A percentile compares a stretch with the other conserved stretches of the same genome.
phyloP scores from a whole-genome alignment of 2,797 vertebrate genomes.

The Petrocephalus sullivani region DNA sequence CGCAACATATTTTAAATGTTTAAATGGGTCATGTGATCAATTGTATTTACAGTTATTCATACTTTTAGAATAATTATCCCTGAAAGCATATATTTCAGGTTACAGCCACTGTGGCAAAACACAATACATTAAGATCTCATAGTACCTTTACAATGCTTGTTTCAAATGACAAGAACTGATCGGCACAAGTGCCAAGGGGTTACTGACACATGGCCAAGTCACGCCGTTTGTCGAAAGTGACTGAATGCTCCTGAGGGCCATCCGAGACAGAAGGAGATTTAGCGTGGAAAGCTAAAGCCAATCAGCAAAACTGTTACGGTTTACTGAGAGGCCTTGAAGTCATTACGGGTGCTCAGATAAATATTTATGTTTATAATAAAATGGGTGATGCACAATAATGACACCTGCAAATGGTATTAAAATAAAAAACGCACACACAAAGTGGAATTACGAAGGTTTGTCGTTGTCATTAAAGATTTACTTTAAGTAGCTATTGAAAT shows the following conservation, averaged over 20 bases:
- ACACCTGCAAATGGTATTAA: neutral
- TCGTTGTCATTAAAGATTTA: neutral
- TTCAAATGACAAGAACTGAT: constrained; percentile 42
- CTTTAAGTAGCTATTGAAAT: neutral
- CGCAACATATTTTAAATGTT: neutral
- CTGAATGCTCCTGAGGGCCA: constrained; percentile 53
- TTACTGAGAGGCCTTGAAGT: neutral
- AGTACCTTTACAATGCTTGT: constrained; percentile 37
- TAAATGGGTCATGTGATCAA: neutral
- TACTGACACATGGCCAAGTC: constrained; percentile 54
- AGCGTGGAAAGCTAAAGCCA: constrained; percentile 39
- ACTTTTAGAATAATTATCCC: neutral
- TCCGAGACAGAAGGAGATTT: constrained; percentile 38
- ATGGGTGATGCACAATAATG: neutral
- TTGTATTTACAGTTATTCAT: neutral
- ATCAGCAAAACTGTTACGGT: constrained; percentile 46
- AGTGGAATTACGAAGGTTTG: neutral
- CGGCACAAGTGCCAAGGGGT: constrained; percentile 53
- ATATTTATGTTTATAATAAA: neutral
- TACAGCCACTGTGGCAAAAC: neutral
- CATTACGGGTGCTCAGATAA: neutral
- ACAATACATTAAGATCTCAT: constrained; percentile 30
- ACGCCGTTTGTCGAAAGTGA: constrained; percentile 59
- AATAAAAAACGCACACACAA: neutral
- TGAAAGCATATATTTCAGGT: neutral